Evolutionary conservation across 2,113 vertebrate species (phyloP), one percentile per base, ranked within the genome.

Genomic region (Ageneiosus marmoratus): DNA sequence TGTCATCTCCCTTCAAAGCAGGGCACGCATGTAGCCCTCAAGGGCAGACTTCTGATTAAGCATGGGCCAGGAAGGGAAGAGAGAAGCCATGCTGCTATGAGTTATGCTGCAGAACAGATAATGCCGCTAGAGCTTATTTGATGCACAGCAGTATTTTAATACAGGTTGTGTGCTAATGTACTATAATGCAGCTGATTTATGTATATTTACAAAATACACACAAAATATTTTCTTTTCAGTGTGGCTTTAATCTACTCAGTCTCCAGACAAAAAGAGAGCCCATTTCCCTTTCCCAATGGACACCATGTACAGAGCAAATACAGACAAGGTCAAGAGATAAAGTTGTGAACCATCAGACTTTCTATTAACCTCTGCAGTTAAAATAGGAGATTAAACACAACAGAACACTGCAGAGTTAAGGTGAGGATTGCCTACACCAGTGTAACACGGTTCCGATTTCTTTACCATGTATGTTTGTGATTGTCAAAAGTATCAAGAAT

Each of bases 241-340:
- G 6, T 34, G 46, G 62, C 50, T 41, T 72, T 50, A 87, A 86
- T 81, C 80, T n/a, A n/a, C n/a, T n/a, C n/a, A n/a, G n/a, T n/a
- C n/a, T n/a, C n/a, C n/a, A n/a, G n/a, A n/a, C n/a, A n/a, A n/a
- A n/a, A n/a, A n/a, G n/a, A n/a, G n/a, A n/a, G n/a, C n/a, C n/a
- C n/a, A n/a, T n/a, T n/a, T n/a, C 37, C 37, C 37, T 41, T 41
- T 41, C 37, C 37, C 37, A 41, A 41, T 41, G 37, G 37, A 41
- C 37, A 41, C 37, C 37, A 5, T 41, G 37, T 72, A 82, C 81
- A 60, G 63, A 73, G 60, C 74, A 69, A 80, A 81, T 16, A 37
- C 67, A 80, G 83, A 74, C 85, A 85, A 89, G 81, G 84, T 83
- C 87, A 87, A 77, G 69, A 87, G 85, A 87, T 88, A 88, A 88